Evolutionary conservation across 2,888 invertebrate species (phyloP).

Genomic region (Leucoma salicis): DNA sequence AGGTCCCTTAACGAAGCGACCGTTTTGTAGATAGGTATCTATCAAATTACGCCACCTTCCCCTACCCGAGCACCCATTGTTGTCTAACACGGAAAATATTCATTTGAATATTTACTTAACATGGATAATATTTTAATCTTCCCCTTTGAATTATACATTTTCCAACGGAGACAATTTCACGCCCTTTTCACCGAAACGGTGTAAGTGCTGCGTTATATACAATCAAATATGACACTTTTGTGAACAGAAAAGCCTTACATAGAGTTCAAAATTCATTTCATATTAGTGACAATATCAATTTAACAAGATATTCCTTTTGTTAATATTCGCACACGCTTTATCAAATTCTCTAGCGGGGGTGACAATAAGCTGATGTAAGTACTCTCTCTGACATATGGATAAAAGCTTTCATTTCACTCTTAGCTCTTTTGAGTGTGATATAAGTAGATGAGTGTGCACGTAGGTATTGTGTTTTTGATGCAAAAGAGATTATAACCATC

Average conservation of each 20-base stretch:
- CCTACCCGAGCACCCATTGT: slow-evolving; percentile 70
- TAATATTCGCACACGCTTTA: slow-evolving; percentile 83
- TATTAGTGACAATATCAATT: slow-evolving; percentile 70
- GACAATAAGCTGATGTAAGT: slow-evolving; percentile 83
- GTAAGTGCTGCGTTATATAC: slow-evolving; percentile 46
- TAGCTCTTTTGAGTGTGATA: slow-evolving; percentile 74
- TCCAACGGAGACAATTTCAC: slow-evolving; percentile 82
- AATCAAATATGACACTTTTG: slow-evolving; percentile 50
- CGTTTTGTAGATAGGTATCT: slow-evolving; percentile 81
- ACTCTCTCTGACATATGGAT: slow-evolving; percentile 82
- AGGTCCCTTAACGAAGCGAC: slow-evolving; percentile 74
- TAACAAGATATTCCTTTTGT: slow-evolving; percentile 83
- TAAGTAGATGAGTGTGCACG: slow-evolving; percentile 42
- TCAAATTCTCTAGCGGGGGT: slow-evolving; percentile 82
- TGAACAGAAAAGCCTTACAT: slow-evolving; percentile 22
- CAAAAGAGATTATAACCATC: slow-evolving; percentile 3
- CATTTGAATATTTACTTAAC: slow-evolving; percentile 84
- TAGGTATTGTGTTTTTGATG: slow-evolving; percentile 17
- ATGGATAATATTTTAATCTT: slow-evolving; percentile 84
- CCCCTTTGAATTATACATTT: slow-evolving; percentile 83
- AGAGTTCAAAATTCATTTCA: slow-evolving; percentile 55
- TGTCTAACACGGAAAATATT: slow-evolving; percentile 83
- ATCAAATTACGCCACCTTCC: slow-evolving; percentile 77
- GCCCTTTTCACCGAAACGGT: slow-evolving; percentile 58
- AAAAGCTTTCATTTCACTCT: slow-evolving; percentile 82